Evolutionary conservation across 2,888 invertebrate genomes (phyloP), one percentile per base, ranked within the genome.

Genomic region (Rotaria magnacalcarata): DNA sequence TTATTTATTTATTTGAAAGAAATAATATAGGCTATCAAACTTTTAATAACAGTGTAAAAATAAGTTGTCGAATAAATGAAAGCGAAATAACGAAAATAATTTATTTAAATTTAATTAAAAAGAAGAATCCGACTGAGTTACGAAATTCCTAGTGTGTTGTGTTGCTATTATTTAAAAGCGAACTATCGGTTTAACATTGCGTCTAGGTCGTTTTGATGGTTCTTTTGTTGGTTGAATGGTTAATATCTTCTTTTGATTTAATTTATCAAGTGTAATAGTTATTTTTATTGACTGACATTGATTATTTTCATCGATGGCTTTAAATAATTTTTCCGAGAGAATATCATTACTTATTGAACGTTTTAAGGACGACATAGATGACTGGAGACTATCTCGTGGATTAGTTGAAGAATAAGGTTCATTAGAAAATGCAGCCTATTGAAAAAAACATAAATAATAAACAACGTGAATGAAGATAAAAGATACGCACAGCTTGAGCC

Each of bases 401-500:
- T 19, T 60, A 27, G 11, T n/a, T 27, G 58, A 14, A 11, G 19
- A 84, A 27, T 47, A 47, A 7, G 27, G n/a, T 21, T 54, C 54
- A 27, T 84, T 54, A 54, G 84, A 50, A 19, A 84, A 52, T 43
- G 50, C 84, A 14, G 84, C 52, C 67, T 67, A 4, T 16, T 19
- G 5, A 67, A 34, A 41, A 41, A 7, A 54, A 21, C 1, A 19
- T 54, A 21, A 21, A 54, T 52, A 21, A 54, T 52, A 54, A 21
- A 21, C 7, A 54, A 6, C 11, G 11, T 16, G 11, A 54, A 21
- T 54, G 54, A 21, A 54, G 21, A 54, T n/a, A 19, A 90, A 89
- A 41, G 75, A 47, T 67, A 91, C 94, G 93, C 92, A 96, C 95
- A 85, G 96, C 94, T 91, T 97, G 97, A 24, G 97, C 96, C 97